Evolutionary conservation across 2,888 invertebrate genomes (phyloP).

Genomic region (Campoletis raptor): DNA sequence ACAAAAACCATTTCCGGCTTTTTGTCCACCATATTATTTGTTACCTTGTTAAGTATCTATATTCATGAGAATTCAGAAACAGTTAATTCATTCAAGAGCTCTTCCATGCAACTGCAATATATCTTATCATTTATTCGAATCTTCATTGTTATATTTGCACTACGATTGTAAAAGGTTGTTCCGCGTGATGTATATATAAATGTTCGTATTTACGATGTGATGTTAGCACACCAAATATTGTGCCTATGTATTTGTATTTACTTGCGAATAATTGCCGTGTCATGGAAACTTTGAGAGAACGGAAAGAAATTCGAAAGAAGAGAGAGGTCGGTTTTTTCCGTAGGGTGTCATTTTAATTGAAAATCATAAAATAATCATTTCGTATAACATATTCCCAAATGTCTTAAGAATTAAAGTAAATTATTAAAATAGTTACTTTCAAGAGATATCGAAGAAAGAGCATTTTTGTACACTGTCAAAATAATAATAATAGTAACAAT

Average conservation of each 20-base stretch:
- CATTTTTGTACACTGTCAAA: too few relatives aligned
- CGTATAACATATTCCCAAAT: background rate
- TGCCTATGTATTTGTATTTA: conserved; percentile 58
- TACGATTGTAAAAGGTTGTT: conserved; percentile 57
- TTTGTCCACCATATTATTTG: conserved; percentile 13
- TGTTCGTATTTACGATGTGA: conserved; percentile 58
- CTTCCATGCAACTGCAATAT: conserved; percentile 58
- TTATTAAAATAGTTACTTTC: background rate
- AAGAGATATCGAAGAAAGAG: background rate
- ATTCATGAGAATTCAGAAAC: conserved; percentile 27
- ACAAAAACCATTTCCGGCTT: conserved; percentile 24
- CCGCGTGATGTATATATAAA: conserved; percentile 38
- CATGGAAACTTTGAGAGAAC: conserved; percentile 1
- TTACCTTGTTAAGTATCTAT: background rate
- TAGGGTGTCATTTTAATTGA: background rate
- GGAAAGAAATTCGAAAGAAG: background rate
- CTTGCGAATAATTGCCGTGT: conserved; percentile 37
- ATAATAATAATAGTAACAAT: too few relatives aligned
- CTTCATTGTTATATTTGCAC: conserved; percentile 55
- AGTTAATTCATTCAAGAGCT: conserved; percentile 51
- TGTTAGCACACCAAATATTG: conserved; percentile 37
- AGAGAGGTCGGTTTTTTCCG: background rate
- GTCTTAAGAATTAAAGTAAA: background rate
- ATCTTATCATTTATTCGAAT: conserved; percentile 61
- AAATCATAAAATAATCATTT: background rate